A percentile compares a stretch with the other conserved stretches of the same genome.
Conservation (phyloP, 2,113 vertebrate species). For the Notarius quadriscutis region DNA sequence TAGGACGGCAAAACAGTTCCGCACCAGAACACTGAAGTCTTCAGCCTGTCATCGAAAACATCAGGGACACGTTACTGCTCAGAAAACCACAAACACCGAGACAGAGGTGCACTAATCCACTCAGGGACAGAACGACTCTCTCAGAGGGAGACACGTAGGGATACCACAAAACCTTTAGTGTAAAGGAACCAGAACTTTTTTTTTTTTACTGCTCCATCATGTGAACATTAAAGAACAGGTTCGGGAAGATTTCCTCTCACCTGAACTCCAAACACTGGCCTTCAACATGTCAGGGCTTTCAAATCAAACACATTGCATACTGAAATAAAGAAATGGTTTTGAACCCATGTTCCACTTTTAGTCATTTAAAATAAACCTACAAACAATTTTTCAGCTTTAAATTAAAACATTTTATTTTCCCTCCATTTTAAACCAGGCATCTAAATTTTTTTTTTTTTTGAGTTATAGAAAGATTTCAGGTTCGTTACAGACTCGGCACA, state of each 20-base stretch:
- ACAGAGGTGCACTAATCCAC: not conserved
- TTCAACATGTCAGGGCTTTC: not conserved
- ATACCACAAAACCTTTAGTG: not conserved
- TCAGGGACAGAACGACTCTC: not conserved
- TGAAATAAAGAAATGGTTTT: no score
- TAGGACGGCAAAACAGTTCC: conserved; percentile 77
- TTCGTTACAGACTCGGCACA: no score
- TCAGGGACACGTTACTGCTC: not conserved
- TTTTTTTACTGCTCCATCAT: not conserved
- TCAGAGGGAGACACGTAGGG: not conserved
- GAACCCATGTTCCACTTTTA: not conserved
- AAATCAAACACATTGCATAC: not conserved
- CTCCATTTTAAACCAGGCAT: no score
- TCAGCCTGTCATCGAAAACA: conserved; percentile 59
- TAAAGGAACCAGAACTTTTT: not conserved
- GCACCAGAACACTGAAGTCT: conserved; percentile 70
- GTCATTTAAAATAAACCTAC: not conserved
- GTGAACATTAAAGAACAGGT: not conserved
- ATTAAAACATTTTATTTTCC: no score
- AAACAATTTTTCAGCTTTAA: no score
- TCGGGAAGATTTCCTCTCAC: not conserved
- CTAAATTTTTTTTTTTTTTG: no score
- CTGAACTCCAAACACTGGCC: no score
- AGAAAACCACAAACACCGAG: not conserved
- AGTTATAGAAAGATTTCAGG: no score